A percentile compares a stretch with the other conserved stretches of the same genome.
Evolutionary conservation across 2,797 vertebrate genomes (phyloP).

Genomic region (Antrozous pallidus): DNA sequence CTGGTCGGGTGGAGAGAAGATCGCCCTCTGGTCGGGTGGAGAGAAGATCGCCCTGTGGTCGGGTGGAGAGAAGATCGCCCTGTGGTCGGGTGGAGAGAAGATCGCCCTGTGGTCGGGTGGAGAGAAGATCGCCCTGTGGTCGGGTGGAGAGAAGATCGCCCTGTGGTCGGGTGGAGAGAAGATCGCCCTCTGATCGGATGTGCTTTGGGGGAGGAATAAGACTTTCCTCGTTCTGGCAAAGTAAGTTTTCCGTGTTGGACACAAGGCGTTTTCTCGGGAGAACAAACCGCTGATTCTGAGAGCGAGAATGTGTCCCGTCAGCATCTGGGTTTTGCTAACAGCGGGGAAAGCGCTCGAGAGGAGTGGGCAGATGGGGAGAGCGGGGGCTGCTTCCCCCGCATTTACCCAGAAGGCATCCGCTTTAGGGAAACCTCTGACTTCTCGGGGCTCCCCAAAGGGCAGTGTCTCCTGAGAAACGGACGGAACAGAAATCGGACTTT

Average conservation of each 20-base stretch:
- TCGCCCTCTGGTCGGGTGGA: background rate
- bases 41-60: background rate
- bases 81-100: too few species aligned
- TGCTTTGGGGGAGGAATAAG: background rate
- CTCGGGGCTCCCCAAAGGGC: background rate
- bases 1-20: background rate
- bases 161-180: too few species aligned
- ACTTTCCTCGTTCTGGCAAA: conserved; percentile 24
- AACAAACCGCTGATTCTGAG: conserved; percentile 8
- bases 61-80: background rate
- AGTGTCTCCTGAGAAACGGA: background rate
- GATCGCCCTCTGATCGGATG: too few species aligned
- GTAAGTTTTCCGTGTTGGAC: conserved; percentile 38
- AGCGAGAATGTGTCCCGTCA: conserved; percentile 1
- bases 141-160: too few species aligned
- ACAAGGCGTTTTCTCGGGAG: conserved; percentile 33
- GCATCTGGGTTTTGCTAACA: conserved; percentile 14
- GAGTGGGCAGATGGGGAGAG: background rate
- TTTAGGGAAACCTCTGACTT: background rate
- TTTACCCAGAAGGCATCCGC: background rate
- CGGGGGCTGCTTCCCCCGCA: background rate
- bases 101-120: too few species aligned
- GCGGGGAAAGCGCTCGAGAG: conserved; percentile 5
- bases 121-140: too few species aligned
- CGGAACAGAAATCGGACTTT: background rate